Conservation (phyloP, 1,140 invertebrate species). For the Neodiprion pinetum region DNA sequence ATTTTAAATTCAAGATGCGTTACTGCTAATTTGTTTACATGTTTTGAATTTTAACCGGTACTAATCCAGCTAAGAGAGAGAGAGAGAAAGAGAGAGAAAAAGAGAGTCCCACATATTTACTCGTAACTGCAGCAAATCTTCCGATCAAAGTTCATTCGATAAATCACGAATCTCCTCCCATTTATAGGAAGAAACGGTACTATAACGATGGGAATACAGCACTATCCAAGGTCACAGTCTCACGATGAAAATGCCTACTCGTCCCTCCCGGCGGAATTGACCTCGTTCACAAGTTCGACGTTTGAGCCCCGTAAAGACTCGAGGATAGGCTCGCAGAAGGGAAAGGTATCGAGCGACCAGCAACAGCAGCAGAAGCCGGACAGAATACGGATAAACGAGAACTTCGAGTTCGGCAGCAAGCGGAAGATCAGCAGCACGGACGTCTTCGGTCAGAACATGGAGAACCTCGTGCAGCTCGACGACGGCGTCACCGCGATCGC, state of each 20-base stretch:
- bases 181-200: slow-evolving; percentile 45
- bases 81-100: too few species aligned
- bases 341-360: not conserved
- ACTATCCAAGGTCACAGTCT: slow-evolving; percentile 45
- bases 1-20: too few species aligned
- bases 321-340: slow-evolving; percentile 17
- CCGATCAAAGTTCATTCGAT: not conserved
- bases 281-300: slow-evolving; percentile 49
- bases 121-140: too few species aligned
- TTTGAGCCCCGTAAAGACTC: slow-evolving; percentile 42
- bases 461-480: slow-evolving; percentile 51
- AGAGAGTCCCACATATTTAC: too few species aligned
- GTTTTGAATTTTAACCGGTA: too few species aligned
- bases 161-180: not conserved
- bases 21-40: too few species aligned
- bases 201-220: slow-evolving; percentile 50
- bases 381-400: slow-evolving; percentile 30
- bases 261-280: slow-evolving; percentile 45
- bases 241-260: slow-evolving; percentile 44
- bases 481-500: slow-evolving; percentile 44
- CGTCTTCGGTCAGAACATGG: slow-evolving; percentile 53
- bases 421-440: slow-evolving; percentile 50
- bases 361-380: slow-evolving; percentile 23
- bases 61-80: too few species aligned
- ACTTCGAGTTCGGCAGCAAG: slow-evolving; percentile 35